Evolutionary conservation across 2,113 vertebrate genomes (phyloP).

Genomic region (Vombatus ursinus): DNA sequence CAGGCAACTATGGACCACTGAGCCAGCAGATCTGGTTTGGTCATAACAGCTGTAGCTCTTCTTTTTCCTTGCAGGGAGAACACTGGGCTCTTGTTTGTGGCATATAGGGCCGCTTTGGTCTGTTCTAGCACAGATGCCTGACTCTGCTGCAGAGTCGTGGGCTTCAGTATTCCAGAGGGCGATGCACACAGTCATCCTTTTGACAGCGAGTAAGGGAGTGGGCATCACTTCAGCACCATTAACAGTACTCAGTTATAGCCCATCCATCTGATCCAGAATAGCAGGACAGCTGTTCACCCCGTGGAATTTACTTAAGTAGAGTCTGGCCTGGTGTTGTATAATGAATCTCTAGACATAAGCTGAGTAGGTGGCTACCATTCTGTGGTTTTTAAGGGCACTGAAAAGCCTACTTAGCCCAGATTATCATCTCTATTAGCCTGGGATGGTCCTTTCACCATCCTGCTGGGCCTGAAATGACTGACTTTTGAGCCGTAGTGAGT

Average conservation of each 20-base stretch:
- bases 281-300: background rate
- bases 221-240: background rate
- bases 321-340: background rate
- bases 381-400: background rate
- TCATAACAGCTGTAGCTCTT: background rate
- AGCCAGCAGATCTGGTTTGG: background rate
- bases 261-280: background rate
- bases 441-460: background rate
- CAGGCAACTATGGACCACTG: background rate
- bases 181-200: background rate
- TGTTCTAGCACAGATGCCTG: background rate
- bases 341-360: background rate
- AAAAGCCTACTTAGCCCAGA: background rate
- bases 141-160: background rate
- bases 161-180: background rate
- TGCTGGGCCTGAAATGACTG: background rate
- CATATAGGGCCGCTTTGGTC: background rate
- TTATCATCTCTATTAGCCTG: background rate
- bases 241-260: background rate
- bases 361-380: background rate
- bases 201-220: background rate
- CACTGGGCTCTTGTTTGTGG: background rate
- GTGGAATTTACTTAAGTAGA: background rate
- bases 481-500: background rate
- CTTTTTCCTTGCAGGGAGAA: rapidly evolving